Conservation (phyloP, 1,140 invertebrate genomes). For the Bilobella aurantiaca region DNA sequence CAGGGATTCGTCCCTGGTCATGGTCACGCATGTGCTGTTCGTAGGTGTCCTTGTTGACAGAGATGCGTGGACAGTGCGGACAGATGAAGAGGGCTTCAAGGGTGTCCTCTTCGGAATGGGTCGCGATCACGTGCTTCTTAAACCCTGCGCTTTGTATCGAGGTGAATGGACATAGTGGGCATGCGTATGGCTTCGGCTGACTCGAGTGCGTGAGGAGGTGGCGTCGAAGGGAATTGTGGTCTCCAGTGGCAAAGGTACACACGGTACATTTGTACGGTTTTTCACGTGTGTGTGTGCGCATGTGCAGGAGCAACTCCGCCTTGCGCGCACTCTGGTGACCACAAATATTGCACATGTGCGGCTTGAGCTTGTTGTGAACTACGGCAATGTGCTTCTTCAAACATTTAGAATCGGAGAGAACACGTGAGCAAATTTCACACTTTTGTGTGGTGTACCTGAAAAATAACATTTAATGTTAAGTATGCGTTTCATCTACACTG, state of each 20-base stretch:
- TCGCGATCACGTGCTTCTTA: conserved; percentile 54
- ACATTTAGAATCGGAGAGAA: conserved; percentile 62
- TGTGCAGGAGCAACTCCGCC: conserved; percentile 53
- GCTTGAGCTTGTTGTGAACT: conserved; percentile 65
- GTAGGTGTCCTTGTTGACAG: conserved; percentile 50
- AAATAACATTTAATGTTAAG: no score
- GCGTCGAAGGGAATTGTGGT: conserved; percentile 69
- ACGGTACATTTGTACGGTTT: conserved; percentile 69
- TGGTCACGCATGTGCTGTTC: conserved; percentile 49
- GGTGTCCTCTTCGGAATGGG: conserved; percentile 48
- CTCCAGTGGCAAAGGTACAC: conserved; percentile 63
- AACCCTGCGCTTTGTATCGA: conserved; percentile 57
- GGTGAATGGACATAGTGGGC: conserved; percentile 56
- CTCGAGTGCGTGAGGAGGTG: conserved; percentile 68
- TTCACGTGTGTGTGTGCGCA: conserved; percentile 61
- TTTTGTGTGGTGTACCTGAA: conserved; percentile 53
- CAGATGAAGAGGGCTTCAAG: conserved; percentile 48
- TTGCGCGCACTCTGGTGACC: conserved; percentile 59
- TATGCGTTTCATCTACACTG: no score
- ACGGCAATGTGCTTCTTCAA: conserved; percentile 63
- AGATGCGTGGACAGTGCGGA: conserved; percentile 48
- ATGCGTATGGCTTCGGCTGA: conserved; percentile 49
- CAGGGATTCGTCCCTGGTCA: conserved; percentile 40
- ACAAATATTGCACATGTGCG: conserved; percentile 64
- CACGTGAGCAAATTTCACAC: conserved; percentile 57